Evolutionary conservation across 2,113 vertebrate species (phyloP).

Genomic region (Peromyscus californicus): DNA sequence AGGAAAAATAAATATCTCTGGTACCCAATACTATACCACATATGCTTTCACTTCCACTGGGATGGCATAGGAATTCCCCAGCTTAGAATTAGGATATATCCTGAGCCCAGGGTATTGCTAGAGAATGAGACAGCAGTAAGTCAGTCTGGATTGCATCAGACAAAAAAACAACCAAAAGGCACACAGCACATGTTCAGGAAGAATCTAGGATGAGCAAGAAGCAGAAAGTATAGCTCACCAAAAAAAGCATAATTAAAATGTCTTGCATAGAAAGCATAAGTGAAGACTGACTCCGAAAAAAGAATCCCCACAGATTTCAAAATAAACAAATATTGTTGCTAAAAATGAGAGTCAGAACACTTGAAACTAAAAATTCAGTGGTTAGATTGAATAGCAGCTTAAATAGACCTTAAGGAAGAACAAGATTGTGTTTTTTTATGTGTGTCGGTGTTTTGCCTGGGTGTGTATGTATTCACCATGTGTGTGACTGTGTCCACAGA

Average conservation of each 20-base stretch:
- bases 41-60: not conserved
- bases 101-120: constrained; percentile 7
- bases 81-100: constrained; percentile 15
- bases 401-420: constrained; percentile 40
- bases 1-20: constrained; percentile 32
- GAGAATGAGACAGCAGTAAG: not conserved
- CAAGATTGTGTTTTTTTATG: not conserved
- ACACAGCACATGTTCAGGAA: not conserved
- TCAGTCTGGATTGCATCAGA: not conserved
- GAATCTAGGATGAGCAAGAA: not conserved
- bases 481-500: not conserved
- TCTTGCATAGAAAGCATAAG: not conserved
- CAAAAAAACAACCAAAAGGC: not conserved
- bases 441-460: not conserved
- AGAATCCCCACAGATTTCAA: not conserved
- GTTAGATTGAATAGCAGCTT: not conserved
- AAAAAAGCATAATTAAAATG: constrained; percentile 22
- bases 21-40: not conserved
- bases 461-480: not conserved
- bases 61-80: not conserved
- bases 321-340: not conserved
- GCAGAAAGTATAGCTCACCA: not conserved
- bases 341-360: not conserved
- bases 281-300: not conserved
- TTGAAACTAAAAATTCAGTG: not conserved